Conservation (phyloP, 1,140 invertebrate species). For the Bombus difficillimus region DNA sequence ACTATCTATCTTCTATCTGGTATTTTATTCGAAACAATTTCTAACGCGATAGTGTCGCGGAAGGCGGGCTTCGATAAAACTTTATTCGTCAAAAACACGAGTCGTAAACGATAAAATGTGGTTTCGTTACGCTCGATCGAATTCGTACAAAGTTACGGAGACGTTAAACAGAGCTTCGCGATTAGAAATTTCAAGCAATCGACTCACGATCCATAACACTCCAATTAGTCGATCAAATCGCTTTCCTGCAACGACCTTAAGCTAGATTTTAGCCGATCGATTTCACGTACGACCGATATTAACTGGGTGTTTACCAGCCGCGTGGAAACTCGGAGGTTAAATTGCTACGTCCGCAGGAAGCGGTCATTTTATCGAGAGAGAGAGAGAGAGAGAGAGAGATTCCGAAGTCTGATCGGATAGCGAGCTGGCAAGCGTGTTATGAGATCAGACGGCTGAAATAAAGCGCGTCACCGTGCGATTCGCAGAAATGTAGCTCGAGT, state of each 20-base stretch:
- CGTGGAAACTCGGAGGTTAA: constrained; percentile 1
- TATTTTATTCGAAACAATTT: not conserved
- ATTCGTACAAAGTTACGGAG: not conserved
- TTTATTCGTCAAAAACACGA: too few relatives aligned
- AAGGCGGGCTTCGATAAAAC: too few relatives aligned
- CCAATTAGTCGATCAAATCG: not conserved
- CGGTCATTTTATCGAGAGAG: not conserved
- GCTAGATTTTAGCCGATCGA: not conserved
- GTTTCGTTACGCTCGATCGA: too few relatives aligned
- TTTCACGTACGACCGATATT: not conserved
- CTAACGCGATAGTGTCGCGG: not conserved
- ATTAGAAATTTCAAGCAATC: not conserved
- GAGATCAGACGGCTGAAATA: constrained; percentile 36
- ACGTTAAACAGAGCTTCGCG: not conserved
- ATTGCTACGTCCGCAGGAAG: not conserved
- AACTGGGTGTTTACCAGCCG: not conserved
- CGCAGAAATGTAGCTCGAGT: constrained; percentile 9
- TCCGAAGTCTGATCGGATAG: not conserved
- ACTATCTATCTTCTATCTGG: not conserved
- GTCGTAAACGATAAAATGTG: too few relatives aligned
- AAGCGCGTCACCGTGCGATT: constrained; percentile 21
- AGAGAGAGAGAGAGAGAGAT: not conserved
- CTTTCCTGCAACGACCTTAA: not conserved
- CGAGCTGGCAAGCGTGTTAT: not conserved
- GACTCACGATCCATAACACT: not conserved